A percentile compares a stretch with the other conserved stretches of the same genome.
phyloP scores from a whole-genome alignment of 2,888 invertebrate genomes.

The Hipparchia sbordonii region DNA sequence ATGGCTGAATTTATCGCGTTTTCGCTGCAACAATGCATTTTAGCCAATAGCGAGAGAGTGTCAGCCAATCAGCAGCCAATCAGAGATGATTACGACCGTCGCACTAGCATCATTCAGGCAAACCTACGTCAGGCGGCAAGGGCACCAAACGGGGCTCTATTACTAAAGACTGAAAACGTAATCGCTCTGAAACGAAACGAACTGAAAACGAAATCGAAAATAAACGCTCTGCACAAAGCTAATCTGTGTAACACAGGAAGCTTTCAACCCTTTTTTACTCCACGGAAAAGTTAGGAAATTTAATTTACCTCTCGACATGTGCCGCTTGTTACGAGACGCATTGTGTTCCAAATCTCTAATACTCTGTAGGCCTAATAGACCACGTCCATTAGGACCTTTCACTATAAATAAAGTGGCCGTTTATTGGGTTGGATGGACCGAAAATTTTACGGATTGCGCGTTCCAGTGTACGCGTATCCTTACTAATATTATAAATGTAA shows the following conservation, averaged over 20 bases:
- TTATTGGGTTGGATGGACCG: constrained; percentile 37
- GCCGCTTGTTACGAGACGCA: constrained; percentile 2
- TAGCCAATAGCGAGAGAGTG: no score
- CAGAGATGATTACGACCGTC: no score
- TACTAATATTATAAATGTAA: no score
- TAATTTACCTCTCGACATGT: not conserved
- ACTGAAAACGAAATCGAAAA: not conserved
- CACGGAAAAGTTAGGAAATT: constrained; percentile 8
- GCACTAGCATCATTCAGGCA: no score
- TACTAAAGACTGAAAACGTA: no score
- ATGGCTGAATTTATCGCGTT: no score
- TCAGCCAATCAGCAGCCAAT: no score
- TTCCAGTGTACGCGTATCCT: no score
- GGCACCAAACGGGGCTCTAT: no score
- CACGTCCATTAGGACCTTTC: constrained; percentile 45
- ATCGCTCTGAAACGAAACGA: no score
- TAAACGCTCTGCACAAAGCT: not conserved
- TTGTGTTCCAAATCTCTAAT: constrained; percentile 22
- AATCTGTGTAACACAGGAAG: not conserved
- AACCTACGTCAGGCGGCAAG: no score
- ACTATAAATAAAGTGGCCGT: constrained; percentile 47
- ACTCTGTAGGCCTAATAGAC: constrained; percentile 37
- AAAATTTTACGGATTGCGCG: not conserved
- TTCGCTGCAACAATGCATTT: no score
- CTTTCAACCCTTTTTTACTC: constrained; percentile 6